Percentiles rank a stretch among this genome's conserved stretches.
Evolutionary conservation across 2,797 vertebrate genomes (phyloP).

Genomic region (Australoheros facetus): DNA sequence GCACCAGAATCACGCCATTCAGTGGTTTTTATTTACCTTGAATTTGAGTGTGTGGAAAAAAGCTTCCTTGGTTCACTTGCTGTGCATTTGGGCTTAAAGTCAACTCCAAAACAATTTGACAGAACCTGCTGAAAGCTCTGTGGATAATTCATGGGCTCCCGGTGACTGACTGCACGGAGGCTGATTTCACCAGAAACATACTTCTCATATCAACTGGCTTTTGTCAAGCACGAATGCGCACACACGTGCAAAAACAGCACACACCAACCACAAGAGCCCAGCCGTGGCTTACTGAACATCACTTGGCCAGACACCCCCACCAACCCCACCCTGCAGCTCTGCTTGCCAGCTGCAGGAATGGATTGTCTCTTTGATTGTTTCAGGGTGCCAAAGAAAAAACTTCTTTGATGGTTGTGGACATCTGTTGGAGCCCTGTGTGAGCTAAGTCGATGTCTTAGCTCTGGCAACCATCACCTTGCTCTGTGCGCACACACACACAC

Average conservation of each 20-base stretch:
- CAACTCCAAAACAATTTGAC: constrained; percentile 13
- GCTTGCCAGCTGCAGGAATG: constrained; percentile 28
- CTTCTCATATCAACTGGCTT: constrained; percentile 27
- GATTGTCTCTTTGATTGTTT: constrained; percentile 44
- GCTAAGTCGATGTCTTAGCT: constrained; percentile 9
- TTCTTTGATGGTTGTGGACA: constrained; percentile 45
- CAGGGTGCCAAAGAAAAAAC: constrained; percentile 25
- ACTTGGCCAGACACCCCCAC: neutral
- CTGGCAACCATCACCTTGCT: constrained; percentile 19
- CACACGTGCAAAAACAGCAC: constrained; percentile 7
- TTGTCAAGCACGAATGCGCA: constrained; percentile 33
- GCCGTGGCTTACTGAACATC: neutral
- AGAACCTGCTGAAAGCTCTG: constrained; percentile 38
- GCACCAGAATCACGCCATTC: neutral
- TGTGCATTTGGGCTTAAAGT: constrained; percentile 19
- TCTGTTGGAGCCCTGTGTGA: constrained; percentile 35
- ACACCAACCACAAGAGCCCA: neutral
- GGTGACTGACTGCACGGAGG: constrained; percentile 45
- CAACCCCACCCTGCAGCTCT: neutral
- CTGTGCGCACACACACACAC: neutral
- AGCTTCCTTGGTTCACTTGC: constrained; percentile 11
- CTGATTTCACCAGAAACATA: constrained; percentile 45
- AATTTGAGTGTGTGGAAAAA: neutral
- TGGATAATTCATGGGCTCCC: constrained; percentile 60
- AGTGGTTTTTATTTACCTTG: neutral